These are phyloP conservation scores for Hylomyscus alleni DNA, from an alignment of 2,797 vertebrate genomes.

Conservation along the genomic window DNA sequence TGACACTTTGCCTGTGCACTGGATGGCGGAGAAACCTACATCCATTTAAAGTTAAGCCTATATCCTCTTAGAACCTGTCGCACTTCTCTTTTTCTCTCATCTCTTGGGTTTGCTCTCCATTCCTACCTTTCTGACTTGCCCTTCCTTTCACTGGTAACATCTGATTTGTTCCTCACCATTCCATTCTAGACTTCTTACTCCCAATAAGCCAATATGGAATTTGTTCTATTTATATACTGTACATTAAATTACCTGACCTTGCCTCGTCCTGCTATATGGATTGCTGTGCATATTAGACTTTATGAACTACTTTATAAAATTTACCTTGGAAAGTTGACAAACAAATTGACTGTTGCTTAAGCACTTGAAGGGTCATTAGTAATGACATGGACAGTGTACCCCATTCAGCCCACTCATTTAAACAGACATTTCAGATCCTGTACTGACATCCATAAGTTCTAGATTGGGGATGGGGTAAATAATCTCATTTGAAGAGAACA, in stretches of 20 bases:
- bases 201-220: neutral
- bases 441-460: neutral
- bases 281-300: neutral
- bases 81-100: neutral
- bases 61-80: neutral
- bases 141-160: neutral
- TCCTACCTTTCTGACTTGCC: too few relatives aligned
- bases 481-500: neutral
- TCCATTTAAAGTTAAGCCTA: neutral
- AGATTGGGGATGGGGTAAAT: neutral
- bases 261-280: neutral
- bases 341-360: conserved; percentile 3
- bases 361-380: conserved; percentile 28
- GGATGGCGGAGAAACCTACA: neutral
- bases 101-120: too few relatives aligned
- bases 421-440: conserved; percentile 33
- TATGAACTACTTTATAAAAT: conserved; percentile 18
- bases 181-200: neutral
- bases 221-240: neutral
- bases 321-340: conserved; percentile 52
- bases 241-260: neutral
- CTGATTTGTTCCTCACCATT: neutral
- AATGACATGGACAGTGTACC: neutral
- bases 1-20: neutral
- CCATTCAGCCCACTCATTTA: neutral